These are phyloP conservation scores for Coelopa frigida DNA, from an alignment of 1,140 invertebrate species.

Conservation along the genomic window DNA sequence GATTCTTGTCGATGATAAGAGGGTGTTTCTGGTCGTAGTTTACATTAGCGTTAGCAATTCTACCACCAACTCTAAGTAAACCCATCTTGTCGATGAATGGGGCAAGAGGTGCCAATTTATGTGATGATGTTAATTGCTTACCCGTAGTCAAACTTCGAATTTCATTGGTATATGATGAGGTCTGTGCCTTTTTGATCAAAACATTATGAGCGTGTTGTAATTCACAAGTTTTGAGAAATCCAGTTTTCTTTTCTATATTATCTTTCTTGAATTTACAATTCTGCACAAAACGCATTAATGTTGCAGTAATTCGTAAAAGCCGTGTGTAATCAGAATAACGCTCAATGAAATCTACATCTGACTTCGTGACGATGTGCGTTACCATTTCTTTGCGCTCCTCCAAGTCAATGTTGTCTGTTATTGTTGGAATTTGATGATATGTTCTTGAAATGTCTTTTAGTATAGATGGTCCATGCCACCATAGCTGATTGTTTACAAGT, in stretches of 20 bases:
- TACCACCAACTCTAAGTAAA: conserved; percentile 11
- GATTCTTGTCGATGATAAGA: conserved; percentile 4
- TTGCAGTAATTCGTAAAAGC: conserved; percentile 1
- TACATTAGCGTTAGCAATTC: conserved; percentile 7
- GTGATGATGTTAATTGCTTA: neutral
- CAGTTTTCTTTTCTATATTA: neutral
- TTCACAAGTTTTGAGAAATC: neutral
- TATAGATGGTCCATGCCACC: conserved; percentile 10
- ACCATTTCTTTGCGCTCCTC: neutral
- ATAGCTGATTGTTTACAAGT: conserved; percentile 3
- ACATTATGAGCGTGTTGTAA: neutral
- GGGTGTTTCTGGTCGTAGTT: conserved; percentile 6
- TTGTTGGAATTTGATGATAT: neutral
- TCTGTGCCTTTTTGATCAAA: conserved; percentile 6
- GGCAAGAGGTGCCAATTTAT: neutral
- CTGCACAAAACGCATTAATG: neutral
- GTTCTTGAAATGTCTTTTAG: neutral
- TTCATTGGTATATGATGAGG: neutral
- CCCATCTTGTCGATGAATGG: conserved; percentile 8
- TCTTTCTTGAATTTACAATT: neutral
- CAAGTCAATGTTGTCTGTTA: neutral
- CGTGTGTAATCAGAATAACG: conserved; percentile 1
- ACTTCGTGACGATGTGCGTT: neutral
- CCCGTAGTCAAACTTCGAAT: neutral
- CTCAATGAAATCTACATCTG: conserved; percentile 1